These are phyloP conservation scores for Tringa solitaria DNA, from an alignment of 2,113 vertebrate genomes.

Conservation along the genomic window DNA sequence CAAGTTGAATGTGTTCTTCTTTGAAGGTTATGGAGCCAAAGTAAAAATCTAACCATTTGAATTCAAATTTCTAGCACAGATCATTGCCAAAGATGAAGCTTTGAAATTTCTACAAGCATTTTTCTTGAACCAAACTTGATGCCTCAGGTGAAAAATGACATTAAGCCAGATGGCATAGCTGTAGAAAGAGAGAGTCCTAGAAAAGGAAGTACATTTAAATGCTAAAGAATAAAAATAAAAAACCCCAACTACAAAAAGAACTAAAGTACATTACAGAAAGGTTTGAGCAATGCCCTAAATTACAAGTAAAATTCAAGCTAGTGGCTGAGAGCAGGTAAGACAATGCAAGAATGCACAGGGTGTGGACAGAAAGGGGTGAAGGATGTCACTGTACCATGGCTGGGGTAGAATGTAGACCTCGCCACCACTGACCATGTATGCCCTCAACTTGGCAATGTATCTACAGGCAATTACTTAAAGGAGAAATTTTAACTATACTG, in stretches of 20 bases:
- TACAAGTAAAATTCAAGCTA: not conserved
- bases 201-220: conserved; percentile 20
- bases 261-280: not conserved
- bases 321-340: not conserved
- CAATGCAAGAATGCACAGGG: fast-evolving
- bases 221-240: not conserved
- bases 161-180: conserved; percentile 31
- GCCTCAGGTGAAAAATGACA: conserved; percentile 39
- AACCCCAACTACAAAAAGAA: not conserved
- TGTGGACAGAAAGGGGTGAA: not conserved
- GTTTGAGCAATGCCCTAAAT: not conserved
- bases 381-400: not conserved
- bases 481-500: not conserved
- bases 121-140: not conserved
- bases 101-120: conserved; percentile 12
- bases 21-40: not conserved
- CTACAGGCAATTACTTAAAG: not conserved
- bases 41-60: not conserved
- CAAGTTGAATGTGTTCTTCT: not conserved
- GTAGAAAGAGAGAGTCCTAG: not conserved
- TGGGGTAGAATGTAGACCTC: not conserved
- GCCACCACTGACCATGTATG: not conserved
- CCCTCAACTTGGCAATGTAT: not conserved
- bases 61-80: not conserved
- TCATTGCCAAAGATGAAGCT: not conserved